Evolutionary conservation across 1,140 invertebrate species (phyloP), one percentile per base, ranked within the genome.

Genomic region (Adoxophyes honmai): DNA sequence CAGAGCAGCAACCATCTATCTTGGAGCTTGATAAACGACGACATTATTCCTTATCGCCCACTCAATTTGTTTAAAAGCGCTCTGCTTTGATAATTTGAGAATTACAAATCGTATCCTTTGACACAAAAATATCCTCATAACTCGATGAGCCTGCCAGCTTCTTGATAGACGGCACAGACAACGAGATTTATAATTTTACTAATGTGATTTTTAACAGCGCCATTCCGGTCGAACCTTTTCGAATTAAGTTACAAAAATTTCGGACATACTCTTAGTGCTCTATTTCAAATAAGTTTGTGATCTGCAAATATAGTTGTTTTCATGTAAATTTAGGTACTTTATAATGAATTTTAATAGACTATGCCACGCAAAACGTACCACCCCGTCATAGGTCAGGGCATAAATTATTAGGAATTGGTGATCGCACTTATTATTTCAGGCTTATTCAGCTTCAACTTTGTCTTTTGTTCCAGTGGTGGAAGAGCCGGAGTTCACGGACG

Each of bases 401-500:
- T n/a, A n/a, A n/a, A n/a, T n/a, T n/a, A n/a, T n/a, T n/a, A n/a
- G n/a, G n/a, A n/a, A n/a, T n/a, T n/a, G n/a, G n/a, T n/a, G n/a
- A n/a, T n/a, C n/a, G n/a, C n/a, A n/a, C n/a, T n/a, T n/a, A n/a
- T n/a, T n/a, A n/a, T n/a, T n/a, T n/a, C n/a, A n/a, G n/a, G n/a
- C n/a, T n/a, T n/a, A 28, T 6, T 3, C 21, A 28, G 58, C 42
- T 57, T 9, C 52, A 21, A 51, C 34, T 13, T n/a, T 34, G 1
- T 54, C 34, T 56, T 60, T 91, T 89, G 66, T 90, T 91, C n/a
- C 86, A 93, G 93, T 89, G 64, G 88, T 93, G 59, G 92, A 93
- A 75, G 93, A 93, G 75, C 92, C 92, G 54, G 92, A 93, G 84
- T 93, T 93, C 84, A 93, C 92, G 21, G 92, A 93, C 76, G 91